Conservation (phyloP, 2,113 vertebrate genomes). For the Perca fluviatilis region DNA sequence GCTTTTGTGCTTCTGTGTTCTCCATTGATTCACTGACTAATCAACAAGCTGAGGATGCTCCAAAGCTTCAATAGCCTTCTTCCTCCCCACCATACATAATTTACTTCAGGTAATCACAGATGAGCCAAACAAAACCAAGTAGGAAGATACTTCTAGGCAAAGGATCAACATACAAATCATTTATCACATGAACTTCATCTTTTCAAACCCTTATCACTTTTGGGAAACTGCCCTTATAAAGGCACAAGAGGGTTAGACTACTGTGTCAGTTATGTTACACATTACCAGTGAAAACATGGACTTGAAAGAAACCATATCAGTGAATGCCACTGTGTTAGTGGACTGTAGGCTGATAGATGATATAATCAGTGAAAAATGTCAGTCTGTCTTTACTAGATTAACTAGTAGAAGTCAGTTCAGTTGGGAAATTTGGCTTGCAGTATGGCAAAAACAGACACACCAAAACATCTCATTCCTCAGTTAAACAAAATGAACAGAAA, state of each 20-base stretch:
- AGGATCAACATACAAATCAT: neutral
- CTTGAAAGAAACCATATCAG: neutral
- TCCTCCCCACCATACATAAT: constrained; percentile 14
- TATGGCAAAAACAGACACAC: too few relatives aligned
- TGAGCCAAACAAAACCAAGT: neutral
- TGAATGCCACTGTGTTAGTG: neutral
- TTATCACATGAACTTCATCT: neutral
- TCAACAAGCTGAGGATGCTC: constrained; percentile 38
- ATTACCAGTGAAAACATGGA: neutral
- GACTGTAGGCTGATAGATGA: neutral
- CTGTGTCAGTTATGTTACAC: too few relatives aligned
- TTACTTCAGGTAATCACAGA: constrained; percentile 18
- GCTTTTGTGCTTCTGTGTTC: constrained; percentile 26
- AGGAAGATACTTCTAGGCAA: neutral
- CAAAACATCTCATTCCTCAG: too few relatives aligned
- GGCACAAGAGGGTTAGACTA: too few relatives aligned
- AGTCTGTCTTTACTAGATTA: too few relatives aligned
- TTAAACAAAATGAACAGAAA: too few relatives aligned
- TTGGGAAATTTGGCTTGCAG: too few relatives aligned
- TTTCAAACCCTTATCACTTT: neutral
- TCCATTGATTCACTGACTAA: constrained; percentile 34
- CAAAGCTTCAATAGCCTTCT: constrained; percentile 24
- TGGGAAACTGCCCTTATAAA: neutral
- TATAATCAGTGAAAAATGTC: too few relatives aligned
- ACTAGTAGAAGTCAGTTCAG: too few relatives aligned